These are phyloP conservation scores for Rousettus leschenaultii DNA, from an alignment of 2,113 vertebrate species.

Conservation along the genomic window DNA sequence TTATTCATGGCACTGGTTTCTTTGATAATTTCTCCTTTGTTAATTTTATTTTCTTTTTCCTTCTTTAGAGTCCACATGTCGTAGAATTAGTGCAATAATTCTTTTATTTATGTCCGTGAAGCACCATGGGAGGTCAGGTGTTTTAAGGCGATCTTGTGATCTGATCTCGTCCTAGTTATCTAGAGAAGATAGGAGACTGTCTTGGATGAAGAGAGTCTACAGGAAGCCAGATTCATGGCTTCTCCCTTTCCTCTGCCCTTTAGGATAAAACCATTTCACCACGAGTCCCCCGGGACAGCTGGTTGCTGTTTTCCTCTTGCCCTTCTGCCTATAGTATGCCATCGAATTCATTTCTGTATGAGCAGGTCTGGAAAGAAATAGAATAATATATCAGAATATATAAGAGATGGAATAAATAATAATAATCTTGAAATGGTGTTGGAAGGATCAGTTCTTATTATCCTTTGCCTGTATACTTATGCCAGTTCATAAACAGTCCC, in stretches of 20 bases:
- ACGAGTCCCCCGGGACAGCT: not conserved
- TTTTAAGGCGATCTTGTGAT: not conserved
- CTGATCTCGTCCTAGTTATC: not conserved
- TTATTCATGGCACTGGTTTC: not conserved
- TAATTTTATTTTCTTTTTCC: not conserved
- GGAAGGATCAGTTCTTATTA: not conserved
- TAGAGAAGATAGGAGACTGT: not conserved
- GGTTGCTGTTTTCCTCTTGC: not conserved
- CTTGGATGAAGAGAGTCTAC: not conserved
- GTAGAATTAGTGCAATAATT: not conserved
- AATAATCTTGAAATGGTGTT: not conserved
- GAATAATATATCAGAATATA: not conserved
- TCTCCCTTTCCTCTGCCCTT: not conserved
- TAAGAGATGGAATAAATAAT: not conserved
- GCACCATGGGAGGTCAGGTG: not conserved
- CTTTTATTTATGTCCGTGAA: not conserved
- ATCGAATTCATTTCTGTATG: not conserved
- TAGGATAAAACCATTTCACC: not conserved
- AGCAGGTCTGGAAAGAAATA: not conserved
- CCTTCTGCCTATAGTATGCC: not conserved
- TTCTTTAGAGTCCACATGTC: not conserved
- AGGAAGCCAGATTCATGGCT: slow-evolving; percentile 8
- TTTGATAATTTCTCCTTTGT: not conserved
- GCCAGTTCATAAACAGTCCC: not conserved
- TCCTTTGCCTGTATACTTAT: not conserved